Evolutionary conservation across 2,113 vertebrate species (phyloP), one percentile per base, ranked within the genome.

Genomic region (Solea senegalensis): DNA sequence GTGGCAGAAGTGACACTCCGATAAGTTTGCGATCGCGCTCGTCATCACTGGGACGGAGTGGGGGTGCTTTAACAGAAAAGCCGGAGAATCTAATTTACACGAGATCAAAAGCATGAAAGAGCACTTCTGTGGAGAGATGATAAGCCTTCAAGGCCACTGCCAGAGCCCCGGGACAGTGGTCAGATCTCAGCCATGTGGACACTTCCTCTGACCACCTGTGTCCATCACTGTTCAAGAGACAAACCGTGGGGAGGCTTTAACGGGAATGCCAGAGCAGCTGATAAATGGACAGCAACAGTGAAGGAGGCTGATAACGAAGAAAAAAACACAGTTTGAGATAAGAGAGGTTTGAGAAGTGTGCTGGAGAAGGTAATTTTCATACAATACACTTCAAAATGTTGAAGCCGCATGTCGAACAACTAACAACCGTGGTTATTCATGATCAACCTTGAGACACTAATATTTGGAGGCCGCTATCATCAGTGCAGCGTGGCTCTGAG

Each of bases 91-190:
- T 85, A 84, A 91, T 89, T 89, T 88, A 86, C 81, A 85, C 69
- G n/a, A 80, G 82, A 92, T 90, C 88, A 88, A 89, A 90, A 85
- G 90, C 88, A 87, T 91, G 90, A 92, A 86, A 90, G 87, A 76
- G 76, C 86, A 85, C 87, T 90, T 90, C 92, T 93, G 93, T 45
- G 76, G 63, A 46, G 82, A 63, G 84, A 87, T 74, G 92, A 93
- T 93, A 93, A 92, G 91, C 82, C 87, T 86, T 76, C 76, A 58
- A 81, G 87, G 82, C 86, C 81, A 62, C 57, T 79, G 86, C 79
- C 82, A 69, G 66, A 79, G 80, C 84, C 83, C 45, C 72, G 15
- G 86, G 87, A 78, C 76, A 39, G 61, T 34, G 71, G 76, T 73
- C 73, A 40, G 74, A 78, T 80, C 76, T 69, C 65, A 81, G 80